phyloP scores from a whole-genome alignment of 92 coral and sea anemone species.

The Heliopora coerulea region DNA sequence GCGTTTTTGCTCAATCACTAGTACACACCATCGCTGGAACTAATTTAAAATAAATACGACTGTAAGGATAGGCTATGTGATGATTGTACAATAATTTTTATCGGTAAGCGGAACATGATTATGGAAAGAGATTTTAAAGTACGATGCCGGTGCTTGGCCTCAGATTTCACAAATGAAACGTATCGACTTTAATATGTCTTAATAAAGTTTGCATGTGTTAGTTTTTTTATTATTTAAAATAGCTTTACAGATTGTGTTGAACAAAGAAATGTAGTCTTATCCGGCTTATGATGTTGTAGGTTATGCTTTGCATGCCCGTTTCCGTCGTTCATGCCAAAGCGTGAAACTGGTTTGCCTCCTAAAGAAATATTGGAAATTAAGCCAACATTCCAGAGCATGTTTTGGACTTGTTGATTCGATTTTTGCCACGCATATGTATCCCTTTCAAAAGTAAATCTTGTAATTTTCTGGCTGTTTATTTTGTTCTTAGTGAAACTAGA shows the following conservation, averaged over 20 bases:
- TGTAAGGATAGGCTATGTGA: neutral
- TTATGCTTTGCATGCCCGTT: conserved; percentile 15
- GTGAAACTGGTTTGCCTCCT: too few relatives aligned
- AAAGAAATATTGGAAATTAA: too few relatives aligned
- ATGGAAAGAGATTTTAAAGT: neutral
- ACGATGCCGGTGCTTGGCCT: neutral
- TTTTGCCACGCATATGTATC: too few relatives aligned
- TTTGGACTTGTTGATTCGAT: too few relatives aligned
- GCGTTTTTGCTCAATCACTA: neutral
- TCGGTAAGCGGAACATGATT: neutral
- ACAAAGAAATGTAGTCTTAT: conserved; percentile 22
- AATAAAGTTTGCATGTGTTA: conserved; percentile 24
- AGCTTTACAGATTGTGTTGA: conserved; percentile 17
- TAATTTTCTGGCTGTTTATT: neutral
- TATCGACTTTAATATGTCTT: neutral
- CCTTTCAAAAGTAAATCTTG: neutral
- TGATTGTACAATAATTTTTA: neutral
- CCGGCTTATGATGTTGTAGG: neutral
- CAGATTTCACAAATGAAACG: neutral
- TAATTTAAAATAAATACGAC: neutral
- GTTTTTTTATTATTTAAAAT: conserved; percentile 12
- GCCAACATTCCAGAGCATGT: too few relatives aligned
- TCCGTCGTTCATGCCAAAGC: conserved; percentile 4
- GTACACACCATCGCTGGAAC: neutral
- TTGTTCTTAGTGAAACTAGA: conserved; percentile 6